Percentiles rank a stretch among this genome's conserved stretches.
Conservation (phyloP, 2,113 vertebrate species). For the Pipa parva region DNA sequence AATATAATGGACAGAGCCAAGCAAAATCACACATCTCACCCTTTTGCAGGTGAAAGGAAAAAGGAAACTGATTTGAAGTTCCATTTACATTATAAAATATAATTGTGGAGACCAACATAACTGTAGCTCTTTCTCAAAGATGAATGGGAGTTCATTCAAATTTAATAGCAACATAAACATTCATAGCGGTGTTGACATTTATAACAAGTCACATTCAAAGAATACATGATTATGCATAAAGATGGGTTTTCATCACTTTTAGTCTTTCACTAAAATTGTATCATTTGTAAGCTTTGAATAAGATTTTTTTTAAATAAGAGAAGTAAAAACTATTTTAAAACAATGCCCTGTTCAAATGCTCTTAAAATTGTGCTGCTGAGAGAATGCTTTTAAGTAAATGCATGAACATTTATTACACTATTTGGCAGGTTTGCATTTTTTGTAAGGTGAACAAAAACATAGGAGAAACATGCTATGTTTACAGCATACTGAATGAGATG, state of each 20-base stretch:
- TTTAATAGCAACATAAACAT: background rate
- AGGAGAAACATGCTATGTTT: too few species aligned
- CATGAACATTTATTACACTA: too few species aligned
- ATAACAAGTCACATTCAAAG: background rate
- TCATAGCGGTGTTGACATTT: conserved; percentile 1
- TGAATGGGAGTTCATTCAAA: background rate
- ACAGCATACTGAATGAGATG: too few species aligned
- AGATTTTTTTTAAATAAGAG: conserved; percentile 38
- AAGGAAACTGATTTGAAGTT: conserved; percentile 43
- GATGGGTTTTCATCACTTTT: conserved; percentile 1
- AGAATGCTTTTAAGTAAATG: too few species aligned
- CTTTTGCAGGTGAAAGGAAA: conserved; percentile 48
- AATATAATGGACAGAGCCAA: conserved; percentile 2
- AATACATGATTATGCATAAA: fast-evolving
- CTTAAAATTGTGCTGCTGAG: too few species aligned
- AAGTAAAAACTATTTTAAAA: too few species aligned
- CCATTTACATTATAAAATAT: conserved; percentile 49
- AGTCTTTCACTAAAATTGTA: conserved; percentile 29
- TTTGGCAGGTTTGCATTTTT: too few species aligned
- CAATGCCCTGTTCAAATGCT: too few species aligned
- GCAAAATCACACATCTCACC: conserved; percentile 44
- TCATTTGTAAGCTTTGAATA: conserved; percentile 22
- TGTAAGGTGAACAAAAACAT: too few species aligned
- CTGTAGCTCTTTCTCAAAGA: conserved; percentile 2
- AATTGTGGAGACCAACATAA: conserved; percentile 40